Evolutionary conservation across 2,888 invertebrate genomes (phyloP).

Genomic region (Tanypteryx hageni): DNA sequence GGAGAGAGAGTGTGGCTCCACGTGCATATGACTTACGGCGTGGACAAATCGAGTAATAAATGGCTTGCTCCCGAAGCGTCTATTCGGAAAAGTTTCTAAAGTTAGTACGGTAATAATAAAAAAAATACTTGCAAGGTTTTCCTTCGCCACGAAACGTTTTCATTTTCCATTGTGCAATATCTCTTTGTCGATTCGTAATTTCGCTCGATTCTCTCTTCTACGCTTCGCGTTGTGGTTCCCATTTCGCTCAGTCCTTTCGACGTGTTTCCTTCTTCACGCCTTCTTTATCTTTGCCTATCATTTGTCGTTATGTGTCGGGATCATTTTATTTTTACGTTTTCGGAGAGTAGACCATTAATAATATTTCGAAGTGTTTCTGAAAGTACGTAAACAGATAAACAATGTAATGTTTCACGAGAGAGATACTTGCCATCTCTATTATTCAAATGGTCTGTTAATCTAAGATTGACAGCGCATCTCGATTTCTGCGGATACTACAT

Average conservation of each 20-base stretch:
- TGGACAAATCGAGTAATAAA: constrained; percentile 9
- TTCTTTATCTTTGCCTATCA: background rate
- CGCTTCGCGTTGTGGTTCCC: background rate
- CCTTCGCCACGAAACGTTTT: background rate
- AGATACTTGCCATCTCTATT: background rate
- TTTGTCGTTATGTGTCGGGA: background rate
- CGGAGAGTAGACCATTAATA: background rate
- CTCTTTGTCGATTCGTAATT: background rate
- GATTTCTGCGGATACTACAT: no score
- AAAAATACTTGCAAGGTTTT: background rate
- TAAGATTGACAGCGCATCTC: background rate
- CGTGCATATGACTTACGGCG: background rate
- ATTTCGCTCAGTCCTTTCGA: background rate
- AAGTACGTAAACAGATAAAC: constrained; percentile 1
- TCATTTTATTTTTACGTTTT: background rate
- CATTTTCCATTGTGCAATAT: background rate
- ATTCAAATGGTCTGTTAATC: background rate
- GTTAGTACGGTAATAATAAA: background rate
- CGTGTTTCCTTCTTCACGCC: background rate
- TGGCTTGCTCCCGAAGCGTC: background rate
- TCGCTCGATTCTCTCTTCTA: background rate
- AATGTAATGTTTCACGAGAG: background rate
- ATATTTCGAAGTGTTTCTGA: background rate
- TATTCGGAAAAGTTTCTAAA: background rate
- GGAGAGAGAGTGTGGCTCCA: background rate